Evolutionary conservation across 1,140 invertebrate genomes (phyloP).

Genomic region (Marisa cornuarietis): DNA sequence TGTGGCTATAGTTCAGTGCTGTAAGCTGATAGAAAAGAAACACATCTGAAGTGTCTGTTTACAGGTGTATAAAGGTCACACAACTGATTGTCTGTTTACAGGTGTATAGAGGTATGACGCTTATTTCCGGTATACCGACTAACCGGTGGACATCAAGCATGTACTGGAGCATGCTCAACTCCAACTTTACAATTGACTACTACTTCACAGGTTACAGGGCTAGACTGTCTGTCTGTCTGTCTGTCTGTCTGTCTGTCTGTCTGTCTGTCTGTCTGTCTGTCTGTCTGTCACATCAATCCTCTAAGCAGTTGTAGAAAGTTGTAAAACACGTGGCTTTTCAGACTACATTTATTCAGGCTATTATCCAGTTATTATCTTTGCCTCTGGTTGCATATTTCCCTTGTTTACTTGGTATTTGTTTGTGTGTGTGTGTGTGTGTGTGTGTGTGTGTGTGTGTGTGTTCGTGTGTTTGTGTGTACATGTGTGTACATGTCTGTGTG

Average conservation of each 20-base stretch:
- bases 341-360: neutral
- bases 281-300: neutral
- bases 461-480: neutral
- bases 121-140: slow-evolving; percentile 24
- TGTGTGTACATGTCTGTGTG: too few relatives aligned
- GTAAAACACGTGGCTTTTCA: neutral
- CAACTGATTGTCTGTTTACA: neutral
- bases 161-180: slow-evolving; percentile 21
- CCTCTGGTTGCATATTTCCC: too few relatives aligned
- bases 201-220: neutral
- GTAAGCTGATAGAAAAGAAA: neutral
- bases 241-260: neutral
- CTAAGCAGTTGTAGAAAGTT: neutral
- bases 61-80: too few relatives aligned
- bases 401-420: neutral
- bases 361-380: neutral
- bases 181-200: slow-evolving; percentile 18
- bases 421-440: neutral
- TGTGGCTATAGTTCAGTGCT: neutral
- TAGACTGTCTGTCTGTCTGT: neutral
- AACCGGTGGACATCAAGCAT: slow-evolving; percentile 34
- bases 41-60: too few relatives aligned
- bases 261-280: neutral
- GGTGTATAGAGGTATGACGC: slow-evolving; percentile 13
- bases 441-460: neutral